Base-by-base conservation (phyloP, 2,113 vertebrate species). In the Epinephelus cyanopodus region DNA sequence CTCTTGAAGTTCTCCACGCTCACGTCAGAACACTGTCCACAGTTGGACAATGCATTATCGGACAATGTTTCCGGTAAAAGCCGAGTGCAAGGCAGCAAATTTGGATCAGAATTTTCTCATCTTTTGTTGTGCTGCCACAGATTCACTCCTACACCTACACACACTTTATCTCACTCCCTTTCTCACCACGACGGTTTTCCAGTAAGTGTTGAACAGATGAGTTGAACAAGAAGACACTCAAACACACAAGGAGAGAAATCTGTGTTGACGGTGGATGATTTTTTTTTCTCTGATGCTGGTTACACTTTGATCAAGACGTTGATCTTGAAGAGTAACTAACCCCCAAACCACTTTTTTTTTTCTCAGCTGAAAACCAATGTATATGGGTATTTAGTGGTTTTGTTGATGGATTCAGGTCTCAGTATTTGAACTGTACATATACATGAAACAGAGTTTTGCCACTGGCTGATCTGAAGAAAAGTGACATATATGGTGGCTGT, bases 171-270 rank as follows among this genome's bases (percentile, higher is more conserved):
- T 67, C 47, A 74, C 37, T 63, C 47, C 81, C 66, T 65, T 52
- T 60, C 74, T 74, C 57, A 74, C 80, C 29, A 29, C 53, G 61
- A 77, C 53, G 12, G 70, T 74, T 77, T 89, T 80, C 79, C 79
- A 72, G 85, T 82, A 77, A 6, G 60, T 70, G 81, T 78, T 80
- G 67, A 87, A 88, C 69, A 64, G 77, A 80, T 63, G 50, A 72
- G 62, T 75, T 74, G 79, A 84, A 90, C 74, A 80, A 87, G 71
- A 79, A 82, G 61, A 92, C 87, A 90, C 85, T 77, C 45, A 84
- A 82, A 86, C 76, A 89, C 79, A 84, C 69, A 27, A 79, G 81
- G 82, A 91, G 84, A 87, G 84, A 72, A 73, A 64, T 89, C 75
- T 61, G 80, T 84, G 87, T 66, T 15, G 29, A 83, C 50, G 18